Evolutionary conservation across 2,888 invertebrate genomes (phyloP), one percentile per base, ranked within the genome.

Genomic region (Orchestes rusci): DNA sequence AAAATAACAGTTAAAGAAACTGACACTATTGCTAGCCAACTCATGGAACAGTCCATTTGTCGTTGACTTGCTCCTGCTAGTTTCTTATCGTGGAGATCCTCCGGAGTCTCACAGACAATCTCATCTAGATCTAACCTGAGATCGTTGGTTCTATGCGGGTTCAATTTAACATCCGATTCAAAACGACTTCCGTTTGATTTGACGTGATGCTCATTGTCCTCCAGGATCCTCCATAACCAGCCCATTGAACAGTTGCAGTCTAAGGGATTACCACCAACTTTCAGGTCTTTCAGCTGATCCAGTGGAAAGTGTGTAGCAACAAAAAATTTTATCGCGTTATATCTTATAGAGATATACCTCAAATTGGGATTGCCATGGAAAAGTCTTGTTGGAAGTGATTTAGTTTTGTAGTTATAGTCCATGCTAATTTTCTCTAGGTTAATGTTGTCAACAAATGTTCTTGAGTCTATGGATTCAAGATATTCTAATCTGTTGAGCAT

Each of bases 221-320:
- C 66, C 30, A 73, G 74, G 33, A 89, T 72, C 60, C 82, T 82
- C 86, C 88, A 88, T 31, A 91, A 70, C 91, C 91, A 91, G 50
- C 85, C 73, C 47, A 91, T 70, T 38, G 89, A 88, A 63, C 91
- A 91, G 67, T 91, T 91, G 69, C 91, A 91, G 48, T 80, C 75
- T 51, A 91, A 73, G 1, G 89, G 89, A 70, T 91, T 90, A 19
- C 87, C 86, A 20, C 85, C 84, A 39, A 91, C 73, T 54, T 82
- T 79, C 20, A 91, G 71, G 47, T 77, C 77, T 60, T 79, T 76
- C 55, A 91, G 70, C 56, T 82, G 81, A 62, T 90, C 88, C 57
- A 89, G 75, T 19, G 88, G 89, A 60, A 88, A 87, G 65, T 87
- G 84, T 18, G 82, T 82, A 1, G 84, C 84, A 62, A 85, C 87